A percentile compares a stretch with the other conserved stretches of the same genome.
Evolutionary conservation across 2,113 vertebrate genomes (phyloP).

Genomic region (Myotis yumanensis): DNA sequence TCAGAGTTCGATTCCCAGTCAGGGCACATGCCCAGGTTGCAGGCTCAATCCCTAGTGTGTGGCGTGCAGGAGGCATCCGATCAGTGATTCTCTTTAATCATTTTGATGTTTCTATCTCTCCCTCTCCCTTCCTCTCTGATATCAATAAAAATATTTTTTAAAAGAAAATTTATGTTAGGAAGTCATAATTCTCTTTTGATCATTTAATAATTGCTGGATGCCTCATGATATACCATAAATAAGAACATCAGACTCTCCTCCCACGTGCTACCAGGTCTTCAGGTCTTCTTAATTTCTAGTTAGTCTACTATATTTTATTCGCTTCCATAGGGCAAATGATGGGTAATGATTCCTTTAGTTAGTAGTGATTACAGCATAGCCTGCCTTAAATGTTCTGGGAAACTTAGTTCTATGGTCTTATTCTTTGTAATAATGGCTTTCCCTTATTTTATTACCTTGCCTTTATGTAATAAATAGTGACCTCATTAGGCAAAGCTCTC

Average conservation of each 20-base stretch:
- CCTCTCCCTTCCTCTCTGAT: no score
- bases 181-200: constrained; percentile 21
- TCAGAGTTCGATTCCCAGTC: no score
- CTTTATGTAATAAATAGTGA: constrained; percentile 1
- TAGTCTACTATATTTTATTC: constrained; percentile 2
- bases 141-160: no score
- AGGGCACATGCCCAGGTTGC: no score
- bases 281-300: constrained; percentile 2
- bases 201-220: constrained; percentile 24
- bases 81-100: no score
- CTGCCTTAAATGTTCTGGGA: neutral
- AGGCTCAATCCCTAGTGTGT: no score
- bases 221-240: constrained; percentile 8
- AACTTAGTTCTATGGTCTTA: constrained; percentile 46
- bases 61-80: no score
- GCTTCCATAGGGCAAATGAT: neutral
- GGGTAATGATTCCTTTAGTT: neutral
- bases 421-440: constrained; percentile 38
- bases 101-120: no score
- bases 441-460: constrained; percentile 4
- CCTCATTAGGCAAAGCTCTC: neutral
- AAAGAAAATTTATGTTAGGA: neutral
- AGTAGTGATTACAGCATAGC: neutral
- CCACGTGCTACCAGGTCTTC: neutral
- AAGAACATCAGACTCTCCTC: neutral